Evolutionary conservation across 2,888 invertebrate species (phyloP), one percentile per base, ranked within the genome.

Genomic region (Amphipyra berbera): DNA sequence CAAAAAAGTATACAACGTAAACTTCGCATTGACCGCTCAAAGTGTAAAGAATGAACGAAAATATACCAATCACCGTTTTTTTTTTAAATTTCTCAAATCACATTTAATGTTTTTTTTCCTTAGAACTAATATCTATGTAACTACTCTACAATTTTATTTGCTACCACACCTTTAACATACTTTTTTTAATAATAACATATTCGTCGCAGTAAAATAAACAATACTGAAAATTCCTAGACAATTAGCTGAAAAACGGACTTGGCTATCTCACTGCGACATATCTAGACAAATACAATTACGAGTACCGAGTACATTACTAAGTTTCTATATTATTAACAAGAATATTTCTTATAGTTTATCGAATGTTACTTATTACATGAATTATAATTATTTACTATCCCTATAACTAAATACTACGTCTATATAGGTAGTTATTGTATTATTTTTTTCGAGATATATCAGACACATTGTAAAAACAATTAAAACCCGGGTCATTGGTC

Each of bases 131-230:
- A 27, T 27, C 5, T 21, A 38, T n/a, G 12, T 37, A 12, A 12
- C 37, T 49, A 49, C 15, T 27, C 49, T 49, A 49, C 4, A 21
- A 3, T 10, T 10, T 38, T 38, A 38, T 21, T 49, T 38, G 15
- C 49, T 49, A 49, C 48, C 48, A 49, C 38, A 38, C 21, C 49
- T 21, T 38, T 21, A 27, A 38, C 15, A 8, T 37, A 48, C 10
- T 15, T 42, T 9, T 40, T 37, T 37, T n/a, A n/a, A 10, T 15
- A 8, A 15, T 10, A 7, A 6, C 12, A 37, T 15, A 13, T 21
- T 21, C 21, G 38, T 38, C 5, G 9, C 49, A 49, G 15, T 27
- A 7, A 49, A n/a, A 35, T 35, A 35, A 12, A 33, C 14, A 9
- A 9, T 35, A 9, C 13, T 10, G 13, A 9, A 35, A 14, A 35